Percentiles rank a stretch among this genome's conserved stretches.
phyloP scores from a whole-genome alignment of 2,888 invertebrate genomes.

The Eudemis profundana region DNA sequence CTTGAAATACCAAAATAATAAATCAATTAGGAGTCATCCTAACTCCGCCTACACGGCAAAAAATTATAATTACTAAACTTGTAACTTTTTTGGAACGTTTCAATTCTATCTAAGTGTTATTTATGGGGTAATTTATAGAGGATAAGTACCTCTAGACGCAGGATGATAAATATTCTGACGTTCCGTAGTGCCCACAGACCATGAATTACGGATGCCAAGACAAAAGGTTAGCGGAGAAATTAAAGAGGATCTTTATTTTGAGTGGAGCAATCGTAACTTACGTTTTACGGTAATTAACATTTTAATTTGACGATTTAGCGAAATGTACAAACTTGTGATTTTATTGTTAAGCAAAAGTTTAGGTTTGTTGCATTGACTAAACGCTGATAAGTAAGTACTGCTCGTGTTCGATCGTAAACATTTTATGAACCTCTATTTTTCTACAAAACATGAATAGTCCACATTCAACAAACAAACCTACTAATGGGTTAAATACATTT shows the following conservation, averaged over 20 bases:
- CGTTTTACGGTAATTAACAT: constrained; percentile 19
- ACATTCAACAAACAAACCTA: too few relatives aligned
- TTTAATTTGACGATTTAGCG: too few relatives aligned
- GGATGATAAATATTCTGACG: constrained; percentile 22
- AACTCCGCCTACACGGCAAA: neutral
- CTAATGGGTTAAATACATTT: too few relatives aligned
- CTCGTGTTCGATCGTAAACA: too few relatives aligned
- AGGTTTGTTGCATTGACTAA: too few relatives aligned
- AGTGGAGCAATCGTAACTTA: neutral
- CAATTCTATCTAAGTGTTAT: constrained; percentile 23
- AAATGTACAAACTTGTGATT: too few relatives aligned
- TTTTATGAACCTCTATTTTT: too few relatives aligned
- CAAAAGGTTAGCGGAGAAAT: constrained; percentile 27
- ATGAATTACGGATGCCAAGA: constrained; percentile 25
- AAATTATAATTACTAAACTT: constrained; percentile 13
- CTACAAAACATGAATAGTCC: too few relatives aligned
- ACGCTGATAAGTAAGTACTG: too few relatives aligned
- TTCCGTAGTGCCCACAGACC: constrained; percentile 11
- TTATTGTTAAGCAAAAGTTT: too few relatives aligned
- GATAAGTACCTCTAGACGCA: constrained; percentile 8
- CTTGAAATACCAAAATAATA: neutral
- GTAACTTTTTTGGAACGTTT: neutral
- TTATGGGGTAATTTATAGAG: constrained; percentile 29
- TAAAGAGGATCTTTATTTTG: constrained; percentile 26
- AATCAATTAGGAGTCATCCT: constrained; percentile 1